Percentiles rank a stretch among this genome's conserved stretches.
phyloP scores from a whole-genome alignment of 2,797 vertebrate genomes.

The Anableps anableps region DNA sequence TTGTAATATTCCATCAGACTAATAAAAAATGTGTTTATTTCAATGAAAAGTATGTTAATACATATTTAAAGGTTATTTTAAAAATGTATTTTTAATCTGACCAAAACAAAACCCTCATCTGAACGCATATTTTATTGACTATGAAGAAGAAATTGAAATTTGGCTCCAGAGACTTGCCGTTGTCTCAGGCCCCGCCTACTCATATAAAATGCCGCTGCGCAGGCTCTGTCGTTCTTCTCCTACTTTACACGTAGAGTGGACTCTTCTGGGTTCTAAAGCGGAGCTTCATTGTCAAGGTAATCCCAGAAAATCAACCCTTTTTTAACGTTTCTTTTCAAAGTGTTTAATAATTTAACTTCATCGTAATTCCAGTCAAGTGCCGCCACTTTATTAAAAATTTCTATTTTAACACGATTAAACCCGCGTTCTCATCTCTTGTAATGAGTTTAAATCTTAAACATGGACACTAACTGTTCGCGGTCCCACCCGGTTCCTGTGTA shows the following conservation, averaged over 20 bases:
- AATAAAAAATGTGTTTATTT: neutral
- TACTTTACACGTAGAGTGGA: neutral
- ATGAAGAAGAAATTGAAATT: slow-evolving; percentile 3
- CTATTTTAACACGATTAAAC: neutral
- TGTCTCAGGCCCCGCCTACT: slow-evolving; percentile 28
- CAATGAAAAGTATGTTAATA: neutral
- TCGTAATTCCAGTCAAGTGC: neutral
- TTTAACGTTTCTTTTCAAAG: neutral
- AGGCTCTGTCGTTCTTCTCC: slow-evolving; percentile 19
- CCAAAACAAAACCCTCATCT: neutral
- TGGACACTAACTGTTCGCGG: neutral
- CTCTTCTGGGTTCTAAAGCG: neutral
- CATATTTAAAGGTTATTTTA: neutral
- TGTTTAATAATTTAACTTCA: neutral
- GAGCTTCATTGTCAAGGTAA: slow-evolving; percentile 35
- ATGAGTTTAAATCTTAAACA: neutral
- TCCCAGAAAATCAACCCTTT: neutral
- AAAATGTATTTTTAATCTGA: neutral
- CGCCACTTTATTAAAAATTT: neutral
- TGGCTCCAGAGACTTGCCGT: slow-evolving; percentile 36
- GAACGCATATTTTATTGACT: neutral
- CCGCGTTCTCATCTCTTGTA: neutral
- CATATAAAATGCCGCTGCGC: slow-evolving; percentile 47
- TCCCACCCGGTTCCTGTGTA: neutral
- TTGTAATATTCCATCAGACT: neutral